Evolutionary conservation across 2,888 invertebrate genomes (phyloP).

Genomic region (Aproaerema taeniolella): DNA sequence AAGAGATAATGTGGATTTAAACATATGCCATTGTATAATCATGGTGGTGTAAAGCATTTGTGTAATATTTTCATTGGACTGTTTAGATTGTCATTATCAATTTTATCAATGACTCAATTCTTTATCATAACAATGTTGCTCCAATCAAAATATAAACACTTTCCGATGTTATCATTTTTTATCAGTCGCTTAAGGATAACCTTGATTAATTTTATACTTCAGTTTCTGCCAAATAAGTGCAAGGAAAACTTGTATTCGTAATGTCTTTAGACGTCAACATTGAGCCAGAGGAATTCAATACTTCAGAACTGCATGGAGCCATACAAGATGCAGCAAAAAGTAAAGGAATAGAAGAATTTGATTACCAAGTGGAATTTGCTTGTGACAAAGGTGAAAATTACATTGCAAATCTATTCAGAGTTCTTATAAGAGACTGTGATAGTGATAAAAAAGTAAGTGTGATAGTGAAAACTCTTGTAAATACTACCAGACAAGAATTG

Average conservation of each 20-base stretch:
- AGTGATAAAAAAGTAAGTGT: conserved; percentile 36
- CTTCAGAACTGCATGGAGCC: conserved; percentile 48
- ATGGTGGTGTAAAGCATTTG: too few relatives aligned
- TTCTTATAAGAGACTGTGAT: conserved; percentile 40
- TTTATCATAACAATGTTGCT: too few relatives aligned
- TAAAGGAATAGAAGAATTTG: conserved; percentile 44
- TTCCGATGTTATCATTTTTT: too few relatives aligned
- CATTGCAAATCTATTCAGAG: conserved; percentile 58
- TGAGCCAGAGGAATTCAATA: conserved; percentile 64
- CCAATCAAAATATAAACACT: too few relatives aligned
- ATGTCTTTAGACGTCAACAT: conserved; percentile 69
- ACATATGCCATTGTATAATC: too few relatives aligned
- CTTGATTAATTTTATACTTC: too few relatives aligned
- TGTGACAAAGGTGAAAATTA: conserved; percentile 53
- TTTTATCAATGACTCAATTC: too few relatives aligned
- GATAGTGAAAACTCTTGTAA: conserved; percentile 59
- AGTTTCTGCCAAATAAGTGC: too few relatives aligned
- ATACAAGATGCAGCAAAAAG: conserved; percentile 42
- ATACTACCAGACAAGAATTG: conserved; percentile 51
- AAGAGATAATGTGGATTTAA: too few relatives aligned
- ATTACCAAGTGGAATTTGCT: conserved; percentile 54
- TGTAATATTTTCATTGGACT: too few relatives aligned
- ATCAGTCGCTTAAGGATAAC: too few relatives aligned
- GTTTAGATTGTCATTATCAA: too few relatives aligned
- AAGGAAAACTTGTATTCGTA: conserved; percentile 19